Percentiles rank a stretch among this genome's conserved stretches.
phyloP scores from a whole-genome alignment of 1,140 invertebrate genomes.

The Tenebrio molitor region DNA sequence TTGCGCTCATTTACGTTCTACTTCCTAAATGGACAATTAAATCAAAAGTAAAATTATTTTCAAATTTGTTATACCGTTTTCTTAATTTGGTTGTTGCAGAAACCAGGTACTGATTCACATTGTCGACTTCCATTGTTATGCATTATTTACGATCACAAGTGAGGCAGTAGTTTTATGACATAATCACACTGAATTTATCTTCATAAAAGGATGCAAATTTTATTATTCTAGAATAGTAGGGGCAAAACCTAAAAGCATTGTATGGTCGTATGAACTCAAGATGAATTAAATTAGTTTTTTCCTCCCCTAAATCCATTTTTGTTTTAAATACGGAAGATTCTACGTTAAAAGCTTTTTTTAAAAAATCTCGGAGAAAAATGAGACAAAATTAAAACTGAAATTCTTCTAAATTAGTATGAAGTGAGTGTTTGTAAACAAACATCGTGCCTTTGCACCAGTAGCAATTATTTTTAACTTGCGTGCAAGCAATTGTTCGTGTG shows the following conservation, averaged over 20 bases:
- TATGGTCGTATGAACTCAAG: too few relatives aligned
- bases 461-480: neutral
- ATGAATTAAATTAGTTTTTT: too few relatives aligned
- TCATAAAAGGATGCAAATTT: neutral
- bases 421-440: conserved; percentile 22
- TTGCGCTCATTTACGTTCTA: conserved; percentile 4
- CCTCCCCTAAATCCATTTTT: too few relatives aligned
- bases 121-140: neutral
- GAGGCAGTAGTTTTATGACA: neutral
- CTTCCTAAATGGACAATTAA: conserved; percentile 12
- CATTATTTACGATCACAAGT: neutral
- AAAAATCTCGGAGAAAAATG: too few relatives aligned
- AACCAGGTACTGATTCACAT: neutral
- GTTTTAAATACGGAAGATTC: too few relatives aligned
- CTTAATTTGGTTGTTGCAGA: conserved; percentile 3
- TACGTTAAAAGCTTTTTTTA: too few relatives aligned
- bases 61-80: neutral
- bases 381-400: too few relatives aligned
- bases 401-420: too few relatives aligned
- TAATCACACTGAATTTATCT: neutral
- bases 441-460: too few relatives aligned
- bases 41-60: conserved; percentile 34
- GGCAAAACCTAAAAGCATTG: too few relatives aligned
- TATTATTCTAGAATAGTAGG: neutral
- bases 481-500: conserved; percentile 2